Percentiles rank a stretch among this genome's conserved stretches.
phyloP scores from a whole-genome alignment of 2,113 vertebrate species.

The Oceanodroma tethys region DNA sequence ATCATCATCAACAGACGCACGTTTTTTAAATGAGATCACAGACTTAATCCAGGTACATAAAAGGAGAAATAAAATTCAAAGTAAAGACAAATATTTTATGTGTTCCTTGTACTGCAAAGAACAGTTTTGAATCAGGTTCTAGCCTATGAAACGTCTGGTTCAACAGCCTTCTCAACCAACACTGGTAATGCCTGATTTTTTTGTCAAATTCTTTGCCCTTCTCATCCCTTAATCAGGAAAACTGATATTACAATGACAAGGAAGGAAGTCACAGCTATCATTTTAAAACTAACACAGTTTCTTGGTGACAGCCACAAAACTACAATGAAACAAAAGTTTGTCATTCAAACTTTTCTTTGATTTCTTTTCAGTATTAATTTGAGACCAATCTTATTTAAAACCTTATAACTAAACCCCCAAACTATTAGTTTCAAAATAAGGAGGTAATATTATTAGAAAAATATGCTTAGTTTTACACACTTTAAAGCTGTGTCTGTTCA shows the following conservation, averaged over 20 bases:
- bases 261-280: neutral
- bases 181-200: neutral
- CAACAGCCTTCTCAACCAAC: neutral
- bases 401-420: neutral
- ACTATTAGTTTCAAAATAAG: neutral
- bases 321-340: neutral
- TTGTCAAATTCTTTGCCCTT: neutral
- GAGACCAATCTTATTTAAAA: neutral
- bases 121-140: neutral
- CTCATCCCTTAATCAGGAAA: neutral
- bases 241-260: neutral
- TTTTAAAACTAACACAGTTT: neutral
- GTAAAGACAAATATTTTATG: neutral
- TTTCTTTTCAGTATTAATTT: neutral
- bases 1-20: neutral
- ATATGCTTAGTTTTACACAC: constrained; percentile 36
- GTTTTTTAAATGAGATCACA: neutral
- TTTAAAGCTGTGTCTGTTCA: neutral
- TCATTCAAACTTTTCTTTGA: neutral
- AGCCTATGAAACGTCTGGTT: neutral
- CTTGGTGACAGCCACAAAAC: neutral
- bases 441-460: neutral
- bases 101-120: neutral
- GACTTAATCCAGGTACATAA: neutral
- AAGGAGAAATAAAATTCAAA: neutral